Conservation (phyloP, 2,797 vertebrate genomes). For the Eulemur rubriventer region DNA sequence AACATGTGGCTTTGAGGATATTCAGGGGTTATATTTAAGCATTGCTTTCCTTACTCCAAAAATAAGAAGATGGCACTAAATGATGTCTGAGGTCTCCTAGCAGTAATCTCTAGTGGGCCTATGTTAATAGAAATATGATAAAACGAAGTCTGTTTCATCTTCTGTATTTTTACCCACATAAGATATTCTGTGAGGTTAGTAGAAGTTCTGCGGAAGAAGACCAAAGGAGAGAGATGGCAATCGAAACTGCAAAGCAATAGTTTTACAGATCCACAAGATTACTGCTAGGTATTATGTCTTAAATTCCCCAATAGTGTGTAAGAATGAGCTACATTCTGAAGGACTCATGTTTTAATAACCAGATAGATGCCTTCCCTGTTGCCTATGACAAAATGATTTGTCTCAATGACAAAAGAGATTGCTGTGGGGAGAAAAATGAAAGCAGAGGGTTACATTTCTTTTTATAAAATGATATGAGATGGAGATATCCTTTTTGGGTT, state of each 20-base stretch:
- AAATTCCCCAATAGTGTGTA: neutral
- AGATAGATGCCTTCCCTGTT: neutral
- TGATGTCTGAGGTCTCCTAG: neutral
- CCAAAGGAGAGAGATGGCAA: neutral
- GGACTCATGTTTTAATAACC: neutral
- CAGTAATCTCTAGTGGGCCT: neutral
- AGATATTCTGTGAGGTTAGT: neutral
- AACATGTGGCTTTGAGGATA: neutral
- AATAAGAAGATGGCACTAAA: neutral
- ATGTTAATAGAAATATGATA: neutral
- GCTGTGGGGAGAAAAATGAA: conserved; percentile 18
- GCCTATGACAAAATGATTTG: neutral
- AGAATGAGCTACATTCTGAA: neutral
- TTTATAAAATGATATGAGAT: neutral
- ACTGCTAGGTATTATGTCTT: neutral
- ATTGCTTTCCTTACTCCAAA: neutral
- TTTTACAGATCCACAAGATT: neutral
- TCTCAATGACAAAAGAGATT: neutral
- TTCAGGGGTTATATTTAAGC: neutral
- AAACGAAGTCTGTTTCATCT: neutral
- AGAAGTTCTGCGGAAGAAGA: neutral
- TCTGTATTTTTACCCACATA: neutral
- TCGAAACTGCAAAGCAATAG: neutral
- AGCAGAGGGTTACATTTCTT: neutral
- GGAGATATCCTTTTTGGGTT: neutral